A percentile compares a stretch with the other conserved stretches of the same genome.
Conservation (phyloP, 2,797 vertebrate species). For the Pelobates cultripes region DNA sequence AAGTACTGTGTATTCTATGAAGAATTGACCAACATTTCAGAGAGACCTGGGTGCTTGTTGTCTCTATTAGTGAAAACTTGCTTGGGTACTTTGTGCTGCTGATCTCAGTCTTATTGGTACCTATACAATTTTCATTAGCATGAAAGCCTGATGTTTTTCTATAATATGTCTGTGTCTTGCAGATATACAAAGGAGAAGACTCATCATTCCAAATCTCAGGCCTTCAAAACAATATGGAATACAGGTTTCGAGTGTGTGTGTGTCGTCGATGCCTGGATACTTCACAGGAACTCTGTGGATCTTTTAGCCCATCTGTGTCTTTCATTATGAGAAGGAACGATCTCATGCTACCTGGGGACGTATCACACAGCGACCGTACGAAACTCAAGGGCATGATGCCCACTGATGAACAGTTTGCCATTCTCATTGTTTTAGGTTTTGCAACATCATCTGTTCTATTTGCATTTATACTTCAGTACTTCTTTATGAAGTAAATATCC, state of each 20-base stretch:
- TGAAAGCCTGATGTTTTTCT: too few species aligned
- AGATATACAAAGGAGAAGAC: constrained; percentile 96
- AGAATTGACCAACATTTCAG: too few species aligned
- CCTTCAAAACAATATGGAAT: constrained; percentile 94
- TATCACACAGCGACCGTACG: constrained; percentile 68
- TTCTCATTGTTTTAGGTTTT: constrained; percentile 90
- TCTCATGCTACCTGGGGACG: constrained; percentile 72
- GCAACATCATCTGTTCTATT: constrained; percentile 90
- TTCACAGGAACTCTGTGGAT: constrained; percentile 92
- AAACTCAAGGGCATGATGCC: constrained; percentile 82
- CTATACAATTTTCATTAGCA: too few species aligned
- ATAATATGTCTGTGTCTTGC: neutral
- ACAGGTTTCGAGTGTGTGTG: constrained; percentile 91
- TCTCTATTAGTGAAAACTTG: too few species aligned
- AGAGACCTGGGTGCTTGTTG: too few species aligned
- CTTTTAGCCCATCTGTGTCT: constrained; percentile 89
- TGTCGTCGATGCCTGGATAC: constrained; percentile 91
- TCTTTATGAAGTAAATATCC: constrained; percentile 92
- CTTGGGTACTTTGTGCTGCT: too few species aligned
- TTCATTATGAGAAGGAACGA: constrained; percentile 84
- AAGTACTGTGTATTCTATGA: too few species aligned
- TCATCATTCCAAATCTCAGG: constrained; percentile 89
- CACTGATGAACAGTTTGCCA: constrained; percentile 93
- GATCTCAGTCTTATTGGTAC: too few species aligned
- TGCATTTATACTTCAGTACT: constrained; percentile 96